These are phyloP conservation scores for Clarias macrocephalus DNA, from an alignment of 2,113 vertebrate genomes.

Conservation along the genomic window DNA sequence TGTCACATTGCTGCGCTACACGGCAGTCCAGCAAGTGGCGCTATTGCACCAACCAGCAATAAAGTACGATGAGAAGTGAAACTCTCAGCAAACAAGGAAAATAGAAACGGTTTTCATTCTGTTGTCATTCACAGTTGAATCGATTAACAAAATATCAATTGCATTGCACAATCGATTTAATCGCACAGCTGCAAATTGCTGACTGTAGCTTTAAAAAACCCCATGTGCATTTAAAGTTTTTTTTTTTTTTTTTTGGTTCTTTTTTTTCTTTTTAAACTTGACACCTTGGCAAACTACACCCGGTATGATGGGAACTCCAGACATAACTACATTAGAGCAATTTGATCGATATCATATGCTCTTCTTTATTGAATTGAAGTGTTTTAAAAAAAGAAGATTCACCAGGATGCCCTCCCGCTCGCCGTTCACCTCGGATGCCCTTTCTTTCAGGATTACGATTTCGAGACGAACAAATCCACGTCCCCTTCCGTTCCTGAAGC, in stretches of 20 bases:
- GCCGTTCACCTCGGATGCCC: background rate
- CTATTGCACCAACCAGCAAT: too few species aligned
- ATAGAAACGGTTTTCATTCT: too few species aligned
- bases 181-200: background rate
- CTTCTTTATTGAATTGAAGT: slow-evolving; percentile 7
- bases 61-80: too few species aligned
- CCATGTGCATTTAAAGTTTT: background rate
- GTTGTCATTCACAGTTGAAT: too few species aligned
- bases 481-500: slow-evolving; percentile 61
- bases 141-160: too few species aligned
- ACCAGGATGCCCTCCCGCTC: background rate
- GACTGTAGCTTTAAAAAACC: background rate
- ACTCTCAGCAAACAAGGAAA: too few species aligned
- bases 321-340: background rate
- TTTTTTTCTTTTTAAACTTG: background rate
- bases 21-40: too few species aligned
- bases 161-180: too few species aligned
- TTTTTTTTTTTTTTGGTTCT: too few species aligned
- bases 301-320: background rate
- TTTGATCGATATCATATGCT: background rate
- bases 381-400: background rate
- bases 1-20: too few species aligned
- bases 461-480: slow-evolving; percentile 69
- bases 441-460: slow-evolving; percentile 76
- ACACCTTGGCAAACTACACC: background rate